A percentile compares a stretch with the other conserved stretches of the same genome.
Evolutionary conservation across 2,113 vertebrate genomes (phyloP).

Genomic region (Sterrhoptilus dennistouni): DNA sequence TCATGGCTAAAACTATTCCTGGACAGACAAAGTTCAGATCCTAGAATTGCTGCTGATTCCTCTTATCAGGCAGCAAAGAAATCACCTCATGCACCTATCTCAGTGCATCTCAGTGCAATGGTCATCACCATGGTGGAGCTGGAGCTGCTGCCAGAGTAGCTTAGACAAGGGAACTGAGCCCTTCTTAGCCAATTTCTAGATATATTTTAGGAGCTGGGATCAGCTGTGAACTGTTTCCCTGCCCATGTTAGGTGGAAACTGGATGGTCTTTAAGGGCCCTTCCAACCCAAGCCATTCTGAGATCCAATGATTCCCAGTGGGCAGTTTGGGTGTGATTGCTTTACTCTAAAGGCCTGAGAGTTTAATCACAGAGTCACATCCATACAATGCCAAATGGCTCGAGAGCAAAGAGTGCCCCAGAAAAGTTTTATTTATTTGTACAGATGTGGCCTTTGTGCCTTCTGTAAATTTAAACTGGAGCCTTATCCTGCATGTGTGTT

Average conservation of each 20-base stretch:
- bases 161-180: not conserved
- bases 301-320: not conserved
- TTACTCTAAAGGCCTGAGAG: not conserved
- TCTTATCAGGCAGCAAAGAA: not conserved
- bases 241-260: too few species aligned
- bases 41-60: not conserved
- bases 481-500: not conserved
- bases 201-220: not conserved
- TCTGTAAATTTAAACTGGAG: not conserved
- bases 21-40: not conserved
- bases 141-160: not conserved
- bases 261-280: not conserved
- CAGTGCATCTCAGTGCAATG: too few species aligned
- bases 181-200: not conserved
- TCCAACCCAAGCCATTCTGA: not conserved
- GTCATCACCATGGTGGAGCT: not conserved
- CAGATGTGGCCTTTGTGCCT: not conserved
- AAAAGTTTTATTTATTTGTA: not conserved
- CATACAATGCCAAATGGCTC: not conserved
- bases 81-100: fast-evolving
- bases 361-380: not conserved
- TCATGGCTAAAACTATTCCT: not conserved
- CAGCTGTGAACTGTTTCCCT: fast-evolving
- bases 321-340: not conserved
- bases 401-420: not conserved